phyloP scores from a whole-genome alignment of 1,140 invertebrate genomes.

The Temnothorax longispinosus region DNA sequence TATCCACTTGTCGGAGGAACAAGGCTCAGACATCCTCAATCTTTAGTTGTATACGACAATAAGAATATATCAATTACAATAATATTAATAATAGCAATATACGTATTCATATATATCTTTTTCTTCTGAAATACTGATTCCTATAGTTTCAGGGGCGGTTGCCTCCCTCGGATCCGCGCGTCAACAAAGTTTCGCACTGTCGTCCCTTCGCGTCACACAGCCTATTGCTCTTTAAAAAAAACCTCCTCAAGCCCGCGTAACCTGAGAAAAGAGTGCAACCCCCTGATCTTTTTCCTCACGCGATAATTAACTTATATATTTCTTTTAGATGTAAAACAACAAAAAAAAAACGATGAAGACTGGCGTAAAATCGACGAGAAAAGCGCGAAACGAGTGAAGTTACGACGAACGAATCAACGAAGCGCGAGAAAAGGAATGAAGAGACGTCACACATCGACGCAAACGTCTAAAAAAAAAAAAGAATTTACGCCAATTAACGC shows the following conservation, averaged over 20 bases:
- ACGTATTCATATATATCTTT: constrained; percentile 67
- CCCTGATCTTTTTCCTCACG: background rate
- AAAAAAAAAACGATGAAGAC: constrained; percentile 43
- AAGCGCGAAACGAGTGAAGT: constrained; percentile 20
- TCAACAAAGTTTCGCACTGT: constrained; percentile 3
- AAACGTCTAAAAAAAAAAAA: background rate
- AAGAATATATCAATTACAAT: constrained; percentile 61
- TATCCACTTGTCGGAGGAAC: background rate
- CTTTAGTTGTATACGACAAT: constrained; percentile 62
- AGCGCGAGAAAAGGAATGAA: constrained; percentile 28
- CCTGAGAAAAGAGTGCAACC: constrained; percentile 24
- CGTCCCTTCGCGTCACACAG: constrained; percentile 42
- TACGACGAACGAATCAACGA: background rate
- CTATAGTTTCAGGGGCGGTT: constrained; percentile 79
- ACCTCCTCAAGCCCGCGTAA: background rate
- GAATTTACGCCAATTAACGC: constrained; percentile 15
- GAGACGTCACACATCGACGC: background rate
- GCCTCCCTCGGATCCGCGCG: constrained; percentile 75
- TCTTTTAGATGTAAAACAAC: constrained; percentile 42
- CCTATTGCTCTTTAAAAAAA: constrained; percentile 60
- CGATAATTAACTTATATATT: constrained; percentile 50
- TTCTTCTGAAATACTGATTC: constrained; percentile 83
- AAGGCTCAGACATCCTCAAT: constrained; percentile 34
- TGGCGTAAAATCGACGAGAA: constrained; percentile 28
- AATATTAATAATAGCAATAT: constrained; percentile 70